Base-by-base conservation (phyloP, 2,113 vertebrate genomes). In the Pedetes capensis region DNA sequence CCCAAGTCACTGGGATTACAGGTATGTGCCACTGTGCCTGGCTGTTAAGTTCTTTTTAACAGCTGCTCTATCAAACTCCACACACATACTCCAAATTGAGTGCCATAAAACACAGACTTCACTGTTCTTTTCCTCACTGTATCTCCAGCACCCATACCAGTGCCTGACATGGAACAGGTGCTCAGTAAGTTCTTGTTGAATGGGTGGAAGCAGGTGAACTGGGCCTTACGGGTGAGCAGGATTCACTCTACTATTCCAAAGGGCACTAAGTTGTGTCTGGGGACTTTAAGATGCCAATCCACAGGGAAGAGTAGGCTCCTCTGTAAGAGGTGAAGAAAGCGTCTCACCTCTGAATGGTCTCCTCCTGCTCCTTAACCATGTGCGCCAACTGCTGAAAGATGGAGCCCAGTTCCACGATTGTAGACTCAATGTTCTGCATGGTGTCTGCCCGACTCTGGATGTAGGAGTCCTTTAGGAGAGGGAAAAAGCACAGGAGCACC, bases 281-380 rank as follows among this genome's bases (percentile, higher is more conserved):
- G 55, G 27, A 81, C 68, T 63, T 66, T 4, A 47, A 17, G 49
- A 29, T 57, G 47, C 13, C 63, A 59, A 57, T 53, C 55, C 22
- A 32, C 17, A 42, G 68, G 32, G 22, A 57, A 68, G 25, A 87
- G 71, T 59, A 71, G 55, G 23, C 8, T 49, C 44, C 25, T 51
- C 32, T 79, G 22, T 39, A 29, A 47, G 10, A 55, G 12, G 32
- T 27, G 27, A 76, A 34, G 10, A 71, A 10, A 51, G 29, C 3
- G 2, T 13, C 98, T 98, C 87, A 99, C 99, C 99, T 99, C 97
- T 99, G 99, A 92, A 99, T 98, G 25, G 99, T 99, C 97, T 99
- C 99, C 93, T 99, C 99, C 94, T 99, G 99, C 83, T 99, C 99
- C 96, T 99, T 99, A 39, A 99, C 99, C 99, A 99, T 99, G 96